Evolutionary conservation across 2,888 invertebrate genomes (phyloP), one percentile per base, ranked within the genome.

Genomic region (Harpagoxenus sublaevis): DNA sequence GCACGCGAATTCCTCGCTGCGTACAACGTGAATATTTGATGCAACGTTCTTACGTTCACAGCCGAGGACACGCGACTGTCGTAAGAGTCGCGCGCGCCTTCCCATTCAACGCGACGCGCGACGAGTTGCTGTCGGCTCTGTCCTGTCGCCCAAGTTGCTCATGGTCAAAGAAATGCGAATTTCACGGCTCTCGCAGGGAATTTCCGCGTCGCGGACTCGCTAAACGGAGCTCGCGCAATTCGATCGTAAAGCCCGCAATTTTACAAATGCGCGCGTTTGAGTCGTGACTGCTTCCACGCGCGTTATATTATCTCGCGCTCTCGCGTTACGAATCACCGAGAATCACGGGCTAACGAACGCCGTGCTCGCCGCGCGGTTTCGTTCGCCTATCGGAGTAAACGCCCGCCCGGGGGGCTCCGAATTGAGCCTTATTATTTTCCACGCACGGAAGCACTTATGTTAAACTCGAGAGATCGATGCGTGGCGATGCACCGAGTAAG

Each of bases 401-500:
- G 39, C 18, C 18, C 42, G 9, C 28, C 53, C 48, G 31, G 3
- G 28, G 65, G 65, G 65, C n/a, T 28, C n/a, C 51, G n/a, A 15
- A 57, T 68, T 9, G 68, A 55, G 31, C n/a, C 35, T 68, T n/a
- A 90, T 90, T 87, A 89, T 89, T 31, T 78, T 88, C 86, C 18
- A 66, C n/a, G 86, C 87, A 74, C 88, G 91, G 89, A 89, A 90
- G 87, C 89, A 84, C 83, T 55, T 23, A 18, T 9, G 12, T 12
- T 60, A 77, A 84, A 83, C 82, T 31, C 83, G 86, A 81, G 84
- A 87, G 89, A 90, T 86, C 85, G 89, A 84, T 82, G 85, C 86
- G 70, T 84, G 85, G 77, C 87, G 87, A 85, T 85, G 89, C 87
- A 87, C 84, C 82, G 84, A 66, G 68, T 55, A 88, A 66, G 68